Evolutionary conservation across 2,888 invertebrate genomes (phyloP).

Genomic region (Drosophila anomalata): DNA sequence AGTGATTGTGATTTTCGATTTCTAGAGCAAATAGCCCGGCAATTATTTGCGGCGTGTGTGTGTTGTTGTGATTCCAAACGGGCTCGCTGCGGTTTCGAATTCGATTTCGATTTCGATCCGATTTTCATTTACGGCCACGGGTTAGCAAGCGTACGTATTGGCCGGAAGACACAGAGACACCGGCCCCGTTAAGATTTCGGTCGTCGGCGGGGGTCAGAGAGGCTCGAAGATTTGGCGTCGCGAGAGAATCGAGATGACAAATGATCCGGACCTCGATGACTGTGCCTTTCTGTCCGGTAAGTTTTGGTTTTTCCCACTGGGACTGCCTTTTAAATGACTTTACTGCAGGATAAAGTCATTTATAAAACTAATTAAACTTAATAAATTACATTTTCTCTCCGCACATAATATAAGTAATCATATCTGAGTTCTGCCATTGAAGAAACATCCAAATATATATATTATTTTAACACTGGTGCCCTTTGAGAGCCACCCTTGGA

Average conservation of each 20-base stretch:
- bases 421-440: neutral
- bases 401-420: no score
- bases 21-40: constrained; percentile 32
- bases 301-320: neutral
- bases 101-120: constrained; percentile 12
- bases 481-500: neutral
- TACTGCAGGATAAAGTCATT: neutral
- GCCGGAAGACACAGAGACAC: constrained; percentile 83
- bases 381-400: no score
- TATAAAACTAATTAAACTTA: neutral
- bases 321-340: no score
- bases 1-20: constrained; percentile 53
- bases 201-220: constrained; percentile 84
- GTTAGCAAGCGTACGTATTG: constrained; percentile 81
- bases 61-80: constrained; percentile 9
- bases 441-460: constrained; percentile 18
- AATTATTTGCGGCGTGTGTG: constrained; percentile 39
- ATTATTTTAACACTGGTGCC: constrained; percentile 4
- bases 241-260: constrained; percentile 90
- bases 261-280: constrained; percentile 95
- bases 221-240: constrained; percentile 84
- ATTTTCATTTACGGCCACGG: constrained; percentile 66
- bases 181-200: constrained; percentile 84
- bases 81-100: constrained; percentile 19
- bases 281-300: constrained; percentile 95